These are phyloP conservation scores for Gallinago media DNA, from an alignment of 2,113 vertebrate species.

Conservation along the genomic window DNA sequence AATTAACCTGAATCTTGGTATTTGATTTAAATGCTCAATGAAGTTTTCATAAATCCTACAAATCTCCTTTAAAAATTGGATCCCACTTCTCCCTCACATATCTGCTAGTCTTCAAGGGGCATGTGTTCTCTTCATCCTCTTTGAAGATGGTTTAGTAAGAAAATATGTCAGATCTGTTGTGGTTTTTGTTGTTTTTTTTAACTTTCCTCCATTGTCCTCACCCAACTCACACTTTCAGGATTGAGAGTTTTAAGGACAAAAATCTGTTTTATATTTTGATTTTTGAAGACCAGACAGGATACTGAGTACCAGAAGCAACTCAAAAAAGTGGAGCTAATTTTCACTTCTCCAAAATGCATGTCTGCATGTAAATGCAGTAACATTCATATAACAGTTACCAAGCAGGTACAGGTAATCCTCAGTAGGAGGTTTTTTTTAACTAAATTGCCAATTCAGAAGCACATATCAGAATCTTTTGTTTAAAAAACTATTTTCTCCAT, in stretches of 20 bases:
- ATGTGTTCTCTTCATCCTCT: neutral
- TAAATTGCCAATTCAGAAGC: neutral
- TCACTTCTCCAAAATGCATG: neutral
- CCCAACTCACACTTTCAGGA: neutral
- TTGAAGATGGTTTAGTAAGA: neutral
- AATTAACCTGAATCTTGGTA: neutral
- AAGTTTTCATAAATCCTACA: neutral
- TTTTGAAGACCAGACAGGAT: neutral
- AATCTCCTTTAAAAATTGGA: neutral
- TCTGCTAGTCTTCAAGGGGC: neutral
- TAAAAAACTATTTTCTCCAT: neutral
- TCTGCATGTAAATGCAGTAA: neutral
- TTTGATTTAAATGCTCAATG: neutral
- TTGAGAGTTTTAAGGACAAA: neutral
- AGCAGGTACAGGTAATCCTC: neutral
- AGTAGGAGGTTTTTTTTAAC: neutral
- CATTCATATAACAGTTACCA: neutral
- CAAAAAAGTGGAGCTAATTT: neutral
- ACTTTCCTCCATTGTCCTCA: neutral
- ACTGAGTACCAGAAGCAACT: neutral
- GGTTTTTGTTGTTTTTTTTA: neutral
- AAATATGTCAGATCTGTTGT: neutral
- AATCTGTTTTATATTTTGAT: neutral
- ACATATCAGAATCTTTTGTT: neutral
- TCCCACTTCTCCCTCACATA: neutral